Conservation (phyloP, 1,140 invertebrate genomes). For the Zeugodacus cucurbitae region DNA sequence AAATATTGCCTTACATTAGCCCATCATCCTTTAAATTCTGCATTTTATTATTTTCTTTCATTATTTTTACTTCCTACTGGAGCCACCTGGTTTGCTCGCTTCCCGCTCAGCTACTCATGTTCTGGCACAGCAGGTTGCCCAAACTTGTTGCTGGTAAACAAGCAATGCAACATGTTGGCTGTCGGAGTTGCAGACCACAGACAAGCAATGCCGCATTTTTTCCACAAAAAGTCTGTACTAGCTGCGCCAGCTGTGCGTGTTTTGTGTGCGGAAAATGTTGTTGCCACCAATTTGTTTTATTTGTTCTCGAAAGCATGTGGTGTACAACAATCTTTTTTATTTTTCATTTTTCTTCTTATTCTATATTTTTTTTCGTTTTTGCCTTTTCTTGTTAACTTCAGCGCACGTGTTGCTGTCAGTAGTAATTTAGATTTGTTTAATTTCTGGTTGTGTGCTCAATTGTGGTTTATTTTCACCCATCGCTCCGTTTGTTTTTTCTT, state of each 20-base stretch:
- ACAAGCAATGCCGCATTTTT: background rate
- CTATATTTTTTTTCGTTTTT: background rate
- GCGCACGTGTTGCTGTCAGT: background rate
- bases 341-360: background rate
- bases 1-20: background rate
- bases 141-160: background rate
- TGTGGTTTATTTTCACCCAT: background rate
- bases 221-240: background rate
- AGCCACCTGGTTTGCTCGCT: background rate
- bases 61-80: background rate
- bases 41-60: background rate
- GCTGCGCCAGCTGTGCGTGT: background rate
- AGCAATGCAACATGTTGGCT: background rate
- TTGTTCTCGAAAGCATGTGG: background rate
- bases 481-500: background rate
- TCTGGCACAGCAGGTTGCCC: background rate
- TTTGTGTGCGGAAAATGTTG: background rate
- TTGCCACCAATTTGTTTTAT: background rate
- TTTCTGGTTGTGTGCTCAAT: background rate
- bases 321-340: background rate
- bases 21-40: background rate
- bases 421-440: background rate
- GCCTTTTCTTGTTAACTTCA: background rate
- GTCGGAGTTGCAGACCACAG: background rate
- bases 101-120: background rate